Percentiles rank a stretch among this genome's conserved stretches.
Conservation (phyloP, 2,797 vertebrate species). For the Phrynocephalus vlangalii region DNA sequence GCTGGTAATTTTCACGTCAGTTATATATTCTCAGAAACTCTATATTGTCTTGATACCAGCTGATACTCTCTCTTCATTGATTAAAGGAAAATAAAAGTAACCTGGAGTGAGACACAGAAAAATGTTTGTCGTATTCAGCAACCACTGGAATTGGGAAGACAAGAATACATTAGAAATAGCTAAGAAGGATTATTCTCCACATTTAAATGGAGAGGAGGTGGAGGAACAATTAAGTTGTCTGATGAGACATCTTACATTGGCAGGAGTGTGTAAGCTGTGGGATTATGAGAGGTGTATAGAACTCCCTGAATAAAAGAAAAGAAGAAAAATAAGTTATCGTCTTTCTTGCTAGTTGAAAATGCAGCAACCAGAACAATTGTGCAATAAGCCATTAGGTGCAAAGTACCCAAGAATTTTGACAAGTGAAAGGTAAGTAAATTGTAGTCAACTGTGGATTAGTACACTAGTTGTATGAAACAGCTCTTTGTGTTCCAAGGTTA, state of each 20-base stretch:
- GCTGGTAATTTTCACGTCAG: background rate
- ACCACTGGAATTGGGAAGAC: background rate
- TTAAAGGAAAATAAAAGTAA: background rate
- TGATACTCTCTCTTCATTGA: background rate
- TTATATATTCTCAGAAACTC: background rate
- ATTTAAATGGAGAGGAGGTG: background rate
- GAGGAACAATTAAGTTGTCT: background rate
- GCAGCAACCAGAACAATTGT: background rate
- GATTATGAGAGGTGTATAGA: background rate
- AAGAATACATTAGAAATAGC: background rate
- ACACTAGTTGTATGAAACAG: no score
- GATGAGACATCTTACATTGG: background rate
- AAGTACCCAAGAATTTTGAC: background rate
- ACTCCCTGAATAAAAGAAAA: background rate
- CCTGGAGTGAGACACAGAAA: background rate
- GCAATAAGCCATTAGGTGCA: background rate
- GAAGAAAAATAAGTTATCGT: background rate
- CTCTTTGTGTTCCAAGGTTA: no score
- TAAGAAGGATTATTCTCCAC: background rate
- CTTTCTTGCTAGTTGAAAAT: fast-evolving
- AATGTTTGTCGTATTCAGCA: background rate
- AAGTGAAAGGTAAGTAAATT: background rate
- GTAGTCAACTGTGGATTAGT: no score
- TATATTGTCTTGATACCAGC: background rate
- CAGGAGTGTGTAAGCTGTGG: background rate